Base-by-base conservation (phyloP, 1,140 invertebrate species). In the Phymorhynchus buccinoides region DNA sequence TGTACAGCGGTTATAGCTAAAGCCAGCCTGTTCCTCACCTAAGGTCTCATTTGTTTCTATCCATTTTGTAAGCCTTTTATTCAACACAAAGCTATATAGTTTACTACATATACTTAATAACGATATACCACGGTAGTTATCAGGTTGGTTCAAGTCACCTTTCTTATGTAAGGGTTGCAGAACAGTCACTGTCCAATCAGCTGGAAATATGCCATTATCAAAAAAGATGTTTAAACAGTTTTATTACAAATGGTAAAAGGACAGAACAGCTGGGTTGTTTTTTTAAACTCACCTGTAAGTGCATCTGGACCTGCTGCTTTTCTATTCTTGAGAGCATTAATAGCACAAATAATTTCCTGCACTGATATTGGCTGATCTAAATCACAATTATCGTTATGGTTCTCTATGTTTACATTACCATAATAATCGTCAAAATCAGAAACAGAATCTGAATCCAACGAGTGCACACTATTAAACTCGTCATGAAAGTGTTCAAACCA, bases 1-100 rank as follows among this genome's bases (percentile, higher is more conserved):
- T 52, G 80, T 81, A 52, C 80, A 32, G 52, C 16, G 52, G 30
- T 32, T 32, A n/a, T 52, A 30, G 1, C 79, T 80, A 52, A 80
- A 80, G 12, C 39, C 79, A n/a, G 79, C 80, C 52, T 81, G 80
- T 30, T 81, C 80, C n/a, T 81, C 80, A 48, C 48, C 41, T 48
- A 81, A 22, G 1, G n/a, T 3, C 0, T 48, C 80, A 48, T 0
- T 32, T 32, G 30, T 52, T 14, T 81, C n/a, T 7, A 81, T 3
- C 30, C 16, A 44, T 9, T 81, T 62, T 32, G 48, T 48, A 32
- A 81, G 27, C 35, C 42, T 81, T 27, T 6, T 48, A 52, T 81
- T 81, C 6, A 81, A 32, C 22, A n/a, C 30, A 81, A 3, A 14
- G 3, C 16, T 81, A 30, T 48, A 56, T 3, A 52, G 3, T 30